These are phyloP conservation scores for Alethe castanea DNA, from an alignment of 2,113 vertebrate genomes.

Conservation along the genomic window DNA sequence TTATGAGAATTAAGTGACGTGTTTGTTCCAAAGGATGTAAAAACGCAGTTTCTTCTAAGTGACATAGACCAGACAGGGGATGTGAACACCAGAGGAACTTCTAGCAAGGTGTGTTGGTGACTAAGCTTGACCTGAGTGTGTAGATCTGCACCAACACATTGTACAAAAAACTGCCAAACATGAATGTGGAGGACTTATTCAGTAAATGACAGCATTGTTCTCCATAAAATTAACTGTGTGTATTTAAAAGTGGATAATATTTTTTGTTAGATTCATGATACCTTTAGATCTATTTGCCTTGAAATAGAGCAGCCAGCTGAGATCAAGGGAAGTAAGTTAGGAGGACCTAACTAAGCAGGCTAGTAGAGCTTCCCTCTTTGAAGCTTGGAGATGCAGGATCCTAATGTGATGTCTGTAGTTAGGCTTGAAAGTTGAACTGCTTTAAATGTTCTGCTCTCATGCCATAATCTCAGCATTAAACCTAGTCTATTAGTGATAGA, in stretches of 20 bases:
- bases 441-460: not conserved
- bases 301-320: not conserved
- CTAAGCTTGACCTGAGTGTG: not conserved
- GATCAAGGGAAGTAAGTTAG: not conserved
- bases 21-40: not conserved
- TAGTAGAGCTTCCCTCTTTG: not conserved
- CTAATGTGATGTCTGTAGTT: not conserved
- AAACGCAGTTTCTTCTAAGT: not conserved
- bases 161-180: not conserved
- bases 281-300: not conserved
- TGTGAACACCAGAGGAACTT: not conserved
- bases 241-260: not conserved
- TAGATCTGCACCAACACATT: not conserved
- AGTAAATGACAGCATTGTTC: not conserved
- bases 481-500: not conserved
- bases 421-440: not conserved
- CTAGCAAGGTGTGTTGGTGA: not conserved
- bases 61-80: not conserved
- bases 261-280: not conserved
- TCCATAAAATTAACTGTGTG: not conserved
- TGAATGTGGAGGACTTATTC: not conserved
- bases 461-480: not conserved
- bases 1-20: not conserved
- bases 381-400: not conserved
- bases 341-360: not conserved